phyloP scores from a whole-genome alignment of 2,888 invertebrate genomes.

The Criorhina ranunculi region DNA sequence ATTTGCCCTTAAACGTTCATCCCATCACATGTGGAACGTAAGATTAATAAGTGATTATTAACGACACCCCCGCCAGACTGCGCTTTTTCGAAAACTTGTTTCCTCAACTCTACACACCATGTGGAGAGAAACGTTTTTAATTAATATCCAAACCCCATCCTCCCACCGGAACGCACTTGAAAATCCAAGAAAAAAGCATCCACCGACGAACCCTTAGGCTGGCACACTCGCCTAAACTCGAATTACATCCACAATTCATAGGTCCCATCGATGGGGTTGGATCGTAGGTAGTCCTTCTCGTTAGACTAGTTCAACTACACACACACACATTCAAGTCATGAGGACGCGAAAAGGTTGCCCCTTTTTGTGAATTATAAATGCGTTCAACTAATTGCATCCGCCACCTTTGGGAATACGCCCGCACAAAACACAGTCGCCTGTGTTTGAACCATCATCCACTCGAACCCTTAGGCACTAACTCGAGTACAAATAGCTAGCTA shows the following conservation, averaged over 20 bases:
- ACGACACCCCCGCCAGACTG: background rate
- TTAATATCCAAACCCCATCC: slow-evolving; percentile 51
- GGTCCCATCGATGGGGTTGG: background rate
- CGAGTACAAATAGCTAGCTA: slow-evolving; percentile 74
- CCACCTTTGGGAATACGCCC: slow-evolving; percentile 72
- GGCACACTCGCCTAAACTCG: slow-evolving; percentile 23
- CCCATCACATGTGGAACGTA: no score
- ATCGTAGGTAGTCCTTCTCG: slow-evolving; percentile 1
- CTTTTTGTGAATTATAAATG: slow-evolving; percentile 75
- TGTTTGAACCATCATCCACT: slow-evolving; percentile 5
- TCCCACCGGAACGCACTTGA: slow-evolving; percentile 46
- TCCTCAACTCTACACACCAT: background rate
- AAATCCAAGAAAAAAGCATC: slow-evolving; percentile 18
- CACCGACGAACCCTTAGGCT: slow-evolving; percentile 44
- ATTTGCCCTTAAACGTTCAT: no score
- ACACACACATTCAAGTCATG: slow-evolving; percentile 5
- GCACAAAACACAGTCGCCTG: slow-evolving; percentile 19
- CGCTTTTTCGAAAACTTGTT: background rate
- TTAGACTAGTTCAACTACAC: slow-evolving; percentile 26
- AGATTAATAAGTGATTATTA: no score
- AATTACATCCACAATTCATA: slow-evolving; percentile 57
- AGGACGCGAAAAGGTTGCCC: slow-evolving; percentile 62
- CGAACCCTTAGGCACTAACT: slow-evolving; percentile 58
- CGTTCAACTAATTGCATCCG: slow-evolving; percentile 76
- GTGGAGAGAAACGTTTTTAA: slow-evolving; percentile 45